phyloP scores from a whole-genome alignment of 2,113 vertebrate species.

The Embiotoca jacksoni region DNA sequence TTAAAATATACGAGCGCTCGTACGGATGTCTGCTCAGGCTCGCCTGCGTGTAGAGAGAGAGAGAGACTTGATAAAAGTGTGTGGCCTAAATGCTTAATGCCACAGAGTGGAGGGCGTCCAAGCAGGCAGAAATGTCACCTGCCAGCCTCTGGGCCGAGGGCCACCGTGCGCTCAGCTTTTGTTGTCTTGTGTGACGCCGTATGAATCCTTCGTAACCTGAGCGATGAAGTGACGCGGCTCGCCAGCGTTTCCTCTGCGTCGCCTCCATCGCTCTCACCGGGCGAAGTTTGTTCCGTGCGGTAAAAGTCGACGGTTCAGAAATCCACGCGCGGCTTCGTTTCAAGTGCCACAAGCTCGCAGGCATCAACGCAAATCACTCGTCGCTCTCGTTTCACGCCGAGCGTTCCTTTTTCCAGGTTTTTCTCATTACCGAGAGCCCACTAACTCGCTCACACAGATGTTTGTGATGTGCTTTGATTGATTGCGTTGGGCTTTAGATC shows the following conservation, averaged over 20 bases:
- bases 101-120: conserved; percentile 43
- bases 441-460: conserved; percentile 26
- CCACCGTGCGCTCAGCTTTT: conserved; percentile 40
- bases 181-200: conserved; percentile 32
- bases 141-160: conserved; percentile 29
- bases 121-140: conserved; percentile 66
- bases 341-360: not conserved
- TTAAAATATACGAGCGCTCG: conserved; percentile 6
- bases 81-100: conserved; percentile 5
- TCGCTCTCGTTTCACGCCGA: not conserved
- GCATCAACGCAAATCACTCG: not conserved
- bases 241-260: conserved; percentile 34
- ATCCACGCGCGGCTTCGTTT: not conserved
- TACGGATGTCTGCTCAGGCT: conserved; percentile 5
- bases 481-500: conserved; percentile 49
- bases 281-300: not conserved
- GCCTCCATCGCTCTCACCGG: conserved; percentile 50
- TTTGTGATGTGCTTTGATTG: conserved; percentile 36
- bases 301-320: not conserved
- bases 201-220: conserved; percentile 65
- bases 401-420: not conserved
- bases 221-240: conserved; percentile 48
- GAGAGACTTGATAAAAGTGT: not conserved
- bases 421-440: conserved; percentile 8
- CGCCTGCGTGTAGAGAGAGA: not conserved